These are phyloP conservation scores for Enteromius radiatus DNA, from an alignment of 2,797 vertebrate species.

Conservation along the genomic window DNA sequence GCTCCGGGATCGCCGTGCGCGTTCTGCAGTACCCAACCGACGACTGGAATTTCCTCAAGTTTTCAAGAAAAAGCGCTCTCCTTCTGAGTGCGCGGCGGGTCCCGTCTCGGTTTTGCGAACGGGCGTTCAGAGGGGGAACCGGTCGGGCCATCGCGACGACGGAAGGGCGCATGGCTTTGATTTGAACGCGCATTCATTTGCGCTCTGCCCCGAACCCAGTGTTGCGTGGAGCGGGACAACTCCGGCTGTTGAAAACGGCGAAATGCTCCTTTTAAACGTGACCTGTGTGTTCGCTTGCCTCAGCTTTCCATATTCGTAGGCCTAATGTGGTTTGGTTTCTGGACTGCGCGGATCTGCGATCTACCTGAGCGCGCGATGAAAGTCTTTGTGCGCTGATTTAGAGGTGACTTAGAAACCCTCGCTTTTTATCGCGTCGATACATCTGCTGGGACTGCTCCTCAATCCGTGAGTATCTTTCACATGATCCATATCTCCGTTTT, in stretches of 20 bases:
- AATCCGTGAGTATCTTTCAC: constrained; percentile 33
- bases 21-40: constrained; percentile 13
- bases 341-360: constrained; percentile 21
- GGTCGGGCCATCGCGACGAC: constrained; percentile 7
- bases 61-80: neutral
- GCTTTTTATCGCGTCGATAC: neutral
- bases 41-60: constrained; percentile 22
- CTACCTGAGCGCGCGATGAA: constrained; percentile 38
- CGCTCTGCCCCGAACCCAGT: neutral
- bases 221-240: constrained; percentile 16
- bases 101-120: neutral
- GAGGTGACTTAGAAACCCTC: constrained; percentile 32
- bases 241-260: neutral
- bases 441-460: neutral
- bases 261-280: constrained; percentile 14
- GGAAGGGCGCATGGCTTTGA: constrained; percentile 24
- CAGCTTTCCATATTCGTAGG: neutral
- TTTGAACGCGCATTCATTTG: neutral
- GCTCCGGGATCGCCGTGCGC: constrained; percentile 64
- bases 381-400: constrained; percentile 43
- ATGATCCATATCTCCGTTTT: neutral
- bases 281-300: neutral
- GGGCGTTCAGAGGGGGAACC: neutral
- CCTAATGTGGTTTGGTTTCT: constrained; percentile 22
- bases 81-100: neutral